Base-by-base conservation (phyloP, 2,113 vertebrate genomes). In the Zosterops japonicus region DNA sequence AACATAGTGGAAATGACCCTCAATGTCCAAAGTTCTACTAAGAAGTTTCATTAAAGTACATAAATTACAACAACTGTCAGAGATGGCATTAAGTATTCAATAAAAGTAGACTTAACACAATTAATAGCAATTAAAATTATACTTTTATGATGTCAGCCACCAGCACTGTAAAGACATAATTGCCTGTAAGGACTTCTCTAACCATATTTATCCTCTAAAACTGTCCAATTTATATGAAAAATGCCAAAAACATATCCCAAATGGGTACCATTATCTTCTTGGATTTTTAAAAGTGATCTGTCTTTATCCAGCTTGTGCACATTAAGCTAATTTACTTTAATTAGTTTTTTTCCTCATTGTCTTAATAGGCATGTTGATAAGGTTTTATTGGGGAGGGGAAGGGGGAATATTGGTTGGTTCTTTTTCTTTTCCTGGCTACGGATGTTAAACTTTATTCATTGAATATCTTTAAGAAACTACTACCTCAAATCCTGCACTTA, bases 61-160 rank as follows among this genome's bases (percentile, higher is more conserved):
- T 98, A 98, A 98, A 98, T 98, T 98, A 97, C 93, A 90, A 94
- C 93, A 92, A 96, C 97, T 97, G 98, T 98, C 98, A 98, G 97
- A 97, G 87, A 94, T 97, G 96, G 97, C 97, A 98, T 98, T 98
- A 98, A 98, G 97, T 98, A 98, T 98, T 98, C 98, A 98, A 98
- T 98, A 98, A 98, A 98, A 98, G 95, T 97, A 98, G 98, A 97
- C 97, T 98, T 98, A 98, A 98, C 97, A 98, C 98, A 98, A 98
- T 99, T 98, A 99, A 98, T 98, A 98, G 98, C 98, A 98, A 98
- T 98, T 98, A 98, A 98, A 98, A 98, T 98, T 98, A 98, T 98
- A 98, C 97, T 98, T 98, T 98, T 98, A 98, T 98, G 96, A 98
- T 98, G 98, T 98, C 97, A 98, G 98, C 97, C 97, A 98, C 98